Evolutionary conservation across 53 echinoderm and acorn worm species (phyloP).

Genomic region (Holothuria leucospilota): DNA sequence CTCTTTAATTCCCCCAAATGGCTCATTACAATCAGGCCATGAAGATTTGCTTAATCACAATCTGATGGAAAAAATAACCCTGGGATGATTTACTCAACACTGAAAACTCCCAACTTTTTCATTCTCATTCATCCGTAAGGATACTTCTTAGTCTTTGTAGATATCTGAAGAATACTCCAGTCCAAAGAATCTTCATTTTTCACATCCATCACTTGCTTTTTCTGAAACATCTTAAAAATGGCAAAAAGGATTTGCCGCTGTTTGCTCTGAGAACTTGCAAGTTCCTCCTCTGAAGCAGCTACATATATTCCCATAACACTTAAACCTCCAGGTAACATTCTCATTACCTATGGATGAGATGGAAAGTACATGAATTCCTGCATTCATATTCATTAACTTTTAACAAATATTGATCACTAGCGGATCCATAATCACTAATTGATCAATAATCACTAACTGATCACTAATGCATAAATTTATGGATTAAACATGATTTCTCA

Average conservation of each 20-base stretch:
- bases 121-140: slow-evolving; percentile 30
- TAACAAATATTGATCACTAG: no score
- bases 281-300: slow-evolving; percentile 59
- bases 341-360: slow-evolving; percentile 67
- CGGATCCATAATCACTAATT: no score
- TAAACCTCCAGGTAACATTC: slow-evolving; percentile 93
- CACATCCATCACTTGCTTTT: slow-evolving; percentile 52
- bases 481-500: no score
- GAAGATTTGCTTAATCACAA: no score
- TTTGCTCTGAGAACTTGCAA: slow-evolving; percentile 70
- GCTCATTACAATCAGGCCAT: no score
- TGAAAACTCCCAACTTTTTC: neutral
- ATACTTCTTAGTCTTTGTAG: slow-evolving; percentile 82
- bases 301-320: slow-evolving; percentile 83
- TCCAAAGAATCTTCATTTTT: slow-evolving; percentile 54
- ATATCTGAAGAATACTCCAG: slow-evolving; percentile 91
- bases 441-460: no score
- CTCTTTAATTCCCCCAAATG: no score
- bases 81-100: no score
- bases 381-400: no score
- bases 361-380: neutral
- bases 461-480: no score
- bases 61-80: no score
- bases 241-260: slow-evolving; percentile 87
- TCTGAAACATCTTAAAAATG: slow-evolving; percentile 78